A percentile compares a stretch with the other conserved stretches of the same genome.
Evolutionary conservation across 2,797 vertebrate species (phyloP).

Genomic region (Chanos chanos): DNA sequence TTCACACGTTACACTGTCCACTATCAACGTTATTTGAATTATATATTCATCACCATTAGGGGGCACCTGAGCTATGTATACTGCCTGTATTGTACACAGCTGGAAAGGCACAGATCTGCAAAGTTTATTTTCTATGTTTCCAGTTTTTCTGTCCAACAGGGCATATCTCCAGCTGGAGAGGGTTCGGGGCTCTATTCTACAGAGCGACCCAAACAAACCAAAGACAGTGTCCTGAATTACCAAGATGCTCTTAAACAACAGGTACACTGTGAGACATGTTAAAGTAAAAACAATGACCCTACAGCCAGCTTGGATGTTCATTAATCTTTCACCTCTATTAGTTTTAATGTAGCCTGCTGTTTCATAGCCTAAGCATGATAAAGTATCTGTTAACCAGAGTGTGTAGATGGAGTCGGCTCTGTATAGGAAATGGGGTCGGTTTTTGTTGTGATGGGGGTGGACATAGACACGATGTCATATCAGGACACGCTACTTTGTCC

Average conservation of each 20-base stretch:
- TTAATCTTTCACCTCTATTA: neutral
- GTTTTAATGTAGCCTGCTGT: neutral
- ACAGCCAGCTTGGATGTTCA: neutral
- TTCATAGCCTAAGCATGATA: neutral
- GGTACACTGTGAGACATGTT: conserved; percentile 59
- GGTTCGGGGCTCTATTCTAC: conserved; percentile 56
- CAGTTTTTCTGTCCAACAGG: conserved; percentile 61
- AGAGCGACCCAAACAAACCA: conserved; percentile 66
- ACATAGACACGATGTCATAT: neutral
- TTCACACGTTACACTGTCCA: too few species aligned
- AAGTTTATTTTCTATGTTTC: conserved; percentile 22
- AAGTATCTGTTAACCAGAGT: neutral
- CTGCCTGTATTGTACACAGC: too few species aligned
- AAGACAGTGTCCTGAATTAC: conserved; percentile 66
- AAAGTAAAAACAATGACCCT: neutral
- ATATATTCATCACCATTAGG: too few species aligned
- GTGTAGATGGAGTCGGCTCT: neutral
- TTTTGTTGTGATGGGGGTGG: neutral
- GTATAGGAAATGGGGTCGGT: neutral
- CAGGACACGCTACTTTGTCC: neutral
- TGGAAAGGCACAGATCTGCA: too few species aligned
- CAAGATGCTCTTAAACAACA: conserved; percentile 82
- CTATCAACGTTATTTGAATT: too few species aligned
- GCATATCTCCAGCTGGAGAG: conserved; percentile 40
- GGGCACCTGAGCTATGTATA: too few species aligned